phyloP scores from a whole-genome alignment of 1,140 invertebrate species.

The Adoxophyes honmai region DNA sequence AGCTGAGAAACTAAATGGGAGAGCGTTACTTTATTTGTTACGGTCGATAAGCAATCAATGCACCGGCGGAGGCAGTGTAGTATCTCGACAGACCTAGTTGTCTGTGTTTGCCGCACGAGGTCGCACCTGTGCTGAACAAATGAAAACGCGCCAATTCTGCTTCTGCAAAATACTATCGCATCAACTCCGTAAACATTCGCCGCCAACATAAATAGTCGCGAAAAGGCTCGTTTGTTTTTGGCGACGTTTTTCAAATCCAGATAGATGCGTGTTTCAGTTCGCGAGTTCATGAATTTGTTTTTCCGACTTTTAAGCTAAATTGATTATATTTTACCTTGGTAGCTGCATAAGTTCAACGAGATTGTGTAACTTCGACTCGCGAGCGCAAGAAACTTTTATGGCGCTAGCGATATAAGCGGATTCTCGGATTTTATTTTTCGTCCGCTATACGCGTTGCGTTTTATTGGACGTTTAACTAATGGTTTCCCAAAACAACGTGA shows the following conservation, averaged over 20 bases:
- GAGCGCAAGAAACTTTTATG: slow-evolving; percentile 32
- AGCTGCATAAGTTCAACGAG: slow-evolving; percentile 22
- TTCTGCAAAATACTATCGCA: slow-evolving; percentile 7
- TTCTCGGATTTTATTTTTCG: slow-evolving; percentile 32
- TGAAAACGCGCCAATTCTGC: slow-evolving; percentile 5
- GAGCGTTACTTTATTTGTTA: too few relatives aligned
- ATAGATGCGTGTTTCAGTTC: neutral
- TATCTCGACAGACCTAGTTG: neutral
- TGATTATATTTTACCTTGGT: slow-evolving; percentile 11
- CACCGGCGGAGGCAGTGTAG: neutral
- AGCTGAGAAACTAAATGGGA: too few relatives aligned
- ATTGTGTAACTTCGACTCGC: slow-evolving; percentile 25
- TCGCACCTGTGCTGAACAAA: slow-evolving; percentile 10
- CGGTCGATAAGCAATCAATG: slow-evolving; percentile 12
- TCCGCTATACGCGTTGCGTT: slow-evolving; percentile 26
- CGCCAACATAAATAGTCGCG: slow-evolving; percentile 14
- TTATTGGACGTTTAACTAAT: slow-evolving; percentile 45
- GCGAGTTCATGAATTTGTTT: slow-evolving; percentile 6
- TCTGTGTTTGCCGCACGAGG: neutral
- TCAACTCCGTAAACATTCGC: slow-evolving; percentile 11
- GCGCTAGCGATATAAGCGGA: slow-evolving; percentile 24
- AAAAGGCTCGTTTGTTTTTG: slow-evolving; percentile 7
- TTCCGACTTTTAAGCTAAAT: slow-evolving; percentile 7
- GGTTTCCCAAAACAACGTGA: slow-evolving; percentile 41
- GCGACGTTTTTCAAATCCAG: slow-evolving; percentile 2